These are phyloP conservation scores for Talpa occidentalis DNA, from an alignment of 2,113 vertebrate species.

Conservation along the genomic window DNA sequence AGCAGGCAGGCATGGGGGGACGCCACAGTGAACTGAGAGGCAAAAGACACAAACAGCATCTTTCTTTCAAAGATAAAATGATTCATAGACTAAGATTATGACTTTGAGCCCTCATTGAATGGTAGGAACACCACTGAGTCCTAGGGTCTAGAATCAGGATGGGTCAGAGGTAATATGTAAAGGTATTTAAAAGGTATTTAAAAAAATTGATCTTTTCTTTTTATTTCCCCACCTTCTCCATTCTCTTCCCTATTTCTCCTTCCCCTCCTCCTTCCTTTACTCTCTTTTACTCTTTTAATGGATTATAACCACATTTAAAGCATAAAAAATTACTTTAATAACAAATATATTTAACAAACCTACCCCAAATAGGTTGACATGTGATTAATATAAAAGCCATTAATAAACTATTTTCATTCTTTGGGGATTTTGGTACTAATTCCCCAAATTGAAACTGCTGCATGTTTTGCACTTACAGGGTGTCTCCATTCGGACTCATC, in stretches of 20 bases:
- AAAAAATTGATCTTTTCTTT: background rate
- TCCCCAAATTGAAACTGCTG: background rate
- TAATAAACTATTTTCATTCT: background rate
- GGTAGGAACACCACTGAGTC: background rate
- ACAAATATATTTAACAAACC: background rate
- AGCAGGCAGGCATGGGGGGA: background rate
- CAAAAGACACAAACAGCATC: background rate
- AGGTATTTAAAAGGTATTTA: too few relatives aligned
- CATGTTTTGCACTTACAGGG: background rate
- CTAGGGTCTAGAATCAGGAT: background rate
- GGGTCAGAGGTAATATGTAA: background rate
- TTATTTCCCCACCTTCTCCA: rapidly evolving
- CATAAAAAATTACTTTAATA: background rate
- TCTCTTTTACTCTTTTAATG: background rate
- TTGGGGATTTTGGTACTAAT: background rate
- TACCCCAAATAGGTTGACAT: background rate
- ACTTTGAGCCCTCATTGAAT: background rate
- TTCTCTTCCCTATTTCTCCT: background rate
- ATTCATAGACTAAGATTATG: background rate
- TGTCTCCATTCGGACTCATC: background rate
- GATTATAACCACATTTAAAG: background rate
- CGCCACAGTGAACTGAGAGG: background rate
- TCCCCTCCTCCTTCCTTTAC: background rate
- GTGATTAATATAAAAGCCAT: background rate
- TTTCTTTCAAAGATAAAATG: slow-evolving; percentile 12